Percentiles rank a stretch among this genome's conserved stretches.
phyloP scores from a whole-genome alignment of 1,140 invertebrate genomes.

The Bombus superbus region DNA sequence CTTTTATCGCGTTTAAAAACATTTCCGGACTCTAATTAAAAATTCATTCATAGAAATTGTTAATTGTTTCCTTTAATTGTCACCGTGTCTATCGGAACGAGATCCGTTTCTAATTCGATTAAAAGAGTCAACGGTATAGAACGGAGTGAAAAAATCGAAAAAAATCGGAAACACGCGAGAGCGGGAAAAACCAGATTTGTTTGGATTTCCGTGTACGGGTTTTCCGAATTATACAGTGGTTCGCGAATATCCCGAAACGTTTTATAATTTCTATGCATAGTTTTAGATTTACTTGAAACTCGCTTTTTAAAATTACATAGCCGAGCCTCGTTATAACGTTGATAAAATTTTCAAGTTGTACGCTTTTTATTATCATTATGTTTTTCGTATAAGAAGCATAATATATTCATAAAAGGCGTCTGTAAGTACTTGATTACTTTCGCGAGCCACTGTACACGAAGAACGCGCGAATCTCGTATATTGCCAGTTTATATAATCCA shows the following conservation, averaged over 20 bases:
- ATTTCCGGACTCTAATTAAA: background rate
- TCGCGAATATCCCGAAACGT: too few species aligned
- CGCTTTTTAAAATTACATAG: background rate
- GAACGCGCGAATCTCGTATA: background rate
- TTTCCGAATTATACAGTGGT: background rate
- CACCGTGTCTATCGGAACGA: background rate
- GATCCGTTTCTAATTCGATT: background rate
- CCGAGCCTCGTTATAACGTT: background rate
- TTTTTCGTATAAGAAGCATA: too few species aligned
- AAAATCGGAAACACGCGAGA: background rate
- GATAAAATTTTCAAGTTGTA: background rate
- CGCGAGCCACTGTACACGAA: too few species aligned
- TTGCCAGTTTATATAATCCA: conserved; percentile 48
- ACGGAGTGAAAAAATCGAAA: too few species aligned
- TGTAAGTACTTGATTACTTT: background rate
- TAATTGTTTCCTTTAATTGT: background rate
- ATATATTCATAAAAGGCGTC: background rate
- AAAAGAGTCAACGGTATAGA: too few species aligned
- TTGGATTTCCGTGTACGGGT: background rate
- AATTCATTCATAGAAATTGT: background rate
- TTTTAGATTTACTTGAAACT: background rate
- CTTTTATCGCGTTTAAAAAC: background rate
- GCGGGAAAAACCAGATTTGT: background rate
- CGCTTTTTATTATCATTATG: too few species aligned
- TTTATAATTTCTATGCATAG: background rate